Base-by-base conservation (phyloP, 2,888 invertebrate species). In the Sarcophaga rosellei region DNA sequence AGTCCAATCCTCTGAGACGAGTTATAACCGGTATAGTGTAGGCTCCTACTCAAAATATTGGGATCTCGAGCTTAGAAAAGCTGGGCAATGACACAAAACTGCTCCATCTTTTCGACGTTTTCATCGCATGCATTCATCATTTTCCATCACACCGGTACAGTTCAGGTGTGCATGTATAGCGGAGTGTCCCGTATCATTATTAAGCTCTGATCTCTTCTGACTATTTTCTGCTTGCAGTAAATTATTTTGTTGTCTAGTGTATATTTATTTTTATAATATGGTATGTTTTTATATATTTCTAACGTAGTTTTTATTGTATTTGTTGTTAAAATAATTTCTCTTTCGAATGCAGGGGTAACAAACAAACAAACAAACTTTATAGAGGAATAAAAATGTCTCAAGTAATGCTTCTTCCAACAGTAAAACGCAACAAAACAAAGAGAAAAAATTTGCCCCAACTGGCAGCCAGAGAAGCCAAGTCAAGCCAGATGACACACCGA, bases 401-500 rank as follows among this genome's bases (percentile, higher is more conserved):
- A 75, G 23, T 62, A 61, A 12, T 69, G 78, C 35, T 65, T 3
- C 23, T 65, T 81, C 4, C 20, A n/a, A 3, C 12, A 83, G 70
- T 15, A 74, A 62, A 15, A 3, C 11, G 0, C 21, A 35, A 44
- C 2, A 6, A 47, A n/a, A 23, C 8, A 25, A 11, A 17, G 20
- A 70, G n/a, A 69, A n/a, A 47, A 79, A 78, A 79, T 11, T 45
- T 10, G 4, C 4, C 5, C 35, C 11, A 21, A 23, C 72, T 44
- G 20, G 35, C 10, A 35, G 35, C 35, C 35, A 35, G 35, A 35
- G 8, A 35, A 35, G 10, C 35, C 35, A 66, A 53, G 21, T 35
- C 79, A 35, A 74, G 78, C 66, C 65, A 81, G 90, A 89, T 91
- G 91, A 91, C 90, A 90, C 91, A 89, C 85, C 92, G 92, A 92